Base-by-base conservation (phyloP, 2,888 invertebrate species). In the Horisme vitalbata region DNA sequence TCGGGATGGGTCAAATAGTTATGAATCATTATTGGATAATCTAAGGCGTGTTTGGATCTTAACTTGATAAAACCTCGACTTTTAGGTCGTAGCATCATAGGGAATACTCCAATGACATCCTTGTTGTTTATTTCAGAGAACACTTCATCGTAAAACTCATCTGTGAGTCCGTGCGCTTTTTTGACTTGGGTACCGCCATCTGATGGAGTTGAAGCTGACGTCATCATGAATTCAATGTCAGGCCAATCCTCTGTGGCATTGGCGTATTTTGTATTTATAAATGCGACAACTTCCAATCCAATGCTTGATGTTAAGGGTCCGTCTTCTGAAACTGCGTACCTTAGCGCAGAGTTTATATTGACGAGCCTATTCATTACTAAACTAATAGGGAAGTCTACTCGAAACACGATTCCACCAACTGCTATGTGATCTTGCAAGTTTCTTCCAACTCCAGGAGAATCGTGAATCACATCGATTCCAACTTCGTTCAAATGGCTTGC, bases 401-500 rank as follows among this genome's bases (percentile, higher is more conserved):
- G 85, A 68, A 97, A 97, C 1, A 94, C 92, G 9, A 97, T 75
- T 0, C 96, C 97, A 1, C 96, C 96, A 0, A 96, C 93, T 0
- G 96, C 96, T 36, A 97, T 96, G 75, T 97, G 97, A 79, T 97
- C 97, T 80, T 96, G 96, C 26, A 97, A 88, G 77, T 97, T 97
- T 70, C 92, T 91, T 0, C 97, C 97, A 0, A 97, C 97, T 1
- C 96, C 96, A 0, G 95, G 95, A 21, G 94, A 91, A 79, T 96
- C 93, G 20, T 93, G 92, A 3, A 97, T 90, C 26, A 96, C 92
- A 6, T 93, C 92, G 33, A 96, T 91, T 0, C 94, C 94, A 6
- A 94, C 90, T 56, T 95, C 92, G 52, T 90, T 73, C 2, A 97
- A 83, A 69, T 97, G 95, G n/a, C 91, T 76, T 12, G 87, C 91